Evolutionary conservation across 1,140 invertebrate genomes (phyloP).

Genomic region (Batillaria attramentaria): DNA sequence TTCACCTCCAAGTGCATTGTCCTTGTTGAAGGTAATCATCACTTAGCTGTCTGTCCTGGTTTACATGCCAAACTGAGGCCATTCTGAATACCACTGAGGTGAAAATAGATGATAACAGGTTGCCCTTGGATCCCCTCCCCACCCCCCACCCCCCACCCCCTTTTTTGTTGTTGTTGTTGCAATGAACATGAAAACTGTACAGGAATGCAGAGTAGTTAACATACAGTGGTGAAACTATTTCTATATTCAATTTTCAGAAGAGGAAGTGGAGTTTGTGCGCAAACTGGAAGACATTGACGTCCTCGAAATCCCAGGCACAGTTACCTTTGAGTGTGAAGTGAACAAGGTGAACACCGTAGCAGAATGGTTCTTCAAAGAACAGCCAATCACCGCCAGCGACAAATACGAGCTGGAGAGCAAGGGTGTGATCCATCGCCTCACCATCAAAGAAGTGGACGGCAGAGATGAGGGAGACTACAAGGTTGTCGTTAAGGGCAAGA

Average conservation of each 20-base stretch:
- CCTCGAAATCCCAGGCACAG: slow-evolving; percentile 61
- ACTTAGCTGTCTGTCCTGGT: too few species aligned
- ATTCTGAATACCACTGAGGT: too few species aligned
- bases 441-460: slow-evolving; percentile 59
- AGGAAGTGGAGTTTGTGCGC: slow-evolving; percentile 63
- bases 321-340: slow-evolving; percentile 69
- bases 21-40: slow-evolving; percentile 58
- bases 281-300: slow-evolving; percentile 63
- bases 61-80: too few species aligned
- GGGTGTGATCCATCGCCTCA: slow-evolving; percentile 60
- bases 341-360: slow-evolving; percentile 58
- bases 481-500: slow-evolving; percentile 58
- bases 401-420: slow-evolving; percentile 66
- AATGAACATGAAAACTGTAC: too few species aligned
- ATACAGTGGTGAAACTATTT: too few species aligned
- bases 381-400: slow-evolving; percentile 54
- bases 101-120: too few species aligned
- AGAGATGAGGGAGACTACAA: slow-evolving; percentile 67
- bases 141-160: too few species aligned
- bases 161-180: too few species aligned
- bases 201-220: too few species aligned
- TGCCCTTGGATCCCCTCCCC: too few species aligned
- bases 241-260: slow-evolving; percentile 52
- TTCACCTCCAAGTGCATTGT: slow-evolving; percentile 55
- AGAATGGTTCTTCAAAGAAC: slow-evolving; percentile 64